Base-by-base conservation (phyloP, 2,797 vertebrate genomes). In the Eutrigla gurnardus region DNA sequence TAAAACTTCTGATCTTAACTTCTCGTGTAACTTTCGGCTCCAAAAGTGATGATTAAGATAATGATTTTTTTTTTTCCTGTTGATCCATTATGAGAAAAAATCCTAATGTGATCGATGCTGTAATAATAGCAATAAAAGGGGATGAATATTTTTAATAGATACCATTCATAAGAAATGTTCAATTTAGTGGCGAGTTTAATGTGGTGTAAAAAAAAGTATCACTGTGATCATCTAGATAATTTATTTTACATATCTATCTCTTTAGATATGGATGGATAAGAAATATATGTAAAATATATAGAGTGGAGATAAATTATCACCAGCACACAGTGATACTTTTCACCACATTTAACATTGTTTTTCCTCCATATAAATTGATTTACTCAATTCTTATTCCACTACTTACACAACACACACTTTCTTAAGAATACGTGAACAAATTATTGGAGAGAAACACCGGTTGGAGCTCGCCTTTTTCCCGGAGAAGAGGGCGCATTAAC, bases 401-500 rank as follows among this genome's bases (percentile, higher is more conserved):
- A 45, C 59, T 78, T n/a, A 18, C 1, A 2, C 11, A 55, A 40
- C 33, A n/a, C 11, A 40, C 66, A 63, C 32, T n/a, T 25, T 65
- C 7, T 54, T 13, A 53, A 61, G 11, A 61, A 39, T 45, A 32
- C 59, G 71, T 10, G 10, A 52, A 43, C 11, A 43, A 54, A 67
- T 39, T n/a, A 45, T 14, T 53, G n/a, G 7, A 77, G 32, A 67
- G 47, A 73, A 70, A 66, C n/a, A 58, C 14, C 65, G 40, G 12
- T 43, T 60, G 43, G 47, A 0, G 0, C n/a, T 46, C 50, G 55
- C 32, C 58, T 60, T 25, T 25, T 25, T 25, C 25, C 1, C 0
- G 10, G 33, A 75, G 64, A 46, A 50, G 25, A 50, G 14, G 37
- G 32, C 43, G 36, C 14, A 32, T 58, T 81, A 32, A 52, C 64